These are phyloP conservation scores for Megatriorchis doriae DNA, from an alignment of 2,113 vertebrate species.

Conservation along the genomic window DNA sequence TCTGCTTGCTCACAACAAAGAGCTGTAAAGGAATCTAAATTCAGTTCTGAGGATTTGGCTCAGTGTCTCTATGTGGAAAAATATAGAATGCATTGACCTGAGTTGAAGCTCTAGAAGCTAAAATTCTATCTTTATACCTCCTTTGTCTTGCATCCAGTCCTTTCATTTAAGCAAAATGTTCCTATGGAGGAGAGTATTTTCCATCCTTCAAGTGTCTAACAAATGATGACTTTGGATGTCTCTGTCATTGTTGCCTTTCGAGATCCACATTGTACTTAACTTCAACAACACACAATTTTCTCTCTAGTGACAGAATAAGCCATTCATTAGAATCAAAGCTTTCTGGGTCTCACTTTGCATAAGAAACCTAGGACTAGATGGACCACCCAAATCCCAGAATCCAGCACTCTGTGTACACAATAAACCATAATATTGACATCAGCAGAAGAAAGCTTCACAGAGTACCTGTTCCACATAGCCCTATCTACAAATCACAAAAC, in stretches of 20 bases:
- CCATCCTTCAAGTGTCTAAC: background rate
- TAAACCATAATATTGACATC: background rate
- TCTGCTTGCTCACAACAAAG: background rate
- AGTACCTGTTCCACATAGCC: background rate
- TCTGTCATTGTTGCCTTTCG: background rate
- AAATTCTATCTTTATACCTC: background rate
- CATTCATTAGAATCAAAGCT: background rate
- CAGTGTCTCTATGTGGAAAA: background rate
- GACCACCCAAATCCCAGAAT: background rate
- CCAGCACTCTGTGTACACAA: background rate
- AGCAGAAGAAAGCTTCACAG: background rate
- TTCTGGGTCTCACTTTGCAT: background rate
- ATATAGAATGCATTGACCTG: background rate
- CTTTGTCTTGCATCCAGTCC: background rate
- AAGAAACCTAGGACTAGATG: background rate
- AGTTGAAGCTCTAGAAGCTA: background rate
- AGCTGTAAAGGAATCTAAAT: background rate
- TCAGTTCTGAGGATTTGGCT: background rate
- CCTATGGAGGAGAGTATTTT: background rate
- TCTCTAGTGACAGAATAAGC: background rate
- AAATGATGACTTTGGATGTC: background rate
- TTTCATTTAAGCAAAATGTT: background rate
- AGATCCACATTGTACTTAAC: background rate
- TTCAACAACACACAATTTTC: background rate
- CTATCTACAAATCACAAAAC: background rate